phyloP scores from a whole-genome alignment of 2,888 invertebrate species.

The Tuta absoluta region DNA sequence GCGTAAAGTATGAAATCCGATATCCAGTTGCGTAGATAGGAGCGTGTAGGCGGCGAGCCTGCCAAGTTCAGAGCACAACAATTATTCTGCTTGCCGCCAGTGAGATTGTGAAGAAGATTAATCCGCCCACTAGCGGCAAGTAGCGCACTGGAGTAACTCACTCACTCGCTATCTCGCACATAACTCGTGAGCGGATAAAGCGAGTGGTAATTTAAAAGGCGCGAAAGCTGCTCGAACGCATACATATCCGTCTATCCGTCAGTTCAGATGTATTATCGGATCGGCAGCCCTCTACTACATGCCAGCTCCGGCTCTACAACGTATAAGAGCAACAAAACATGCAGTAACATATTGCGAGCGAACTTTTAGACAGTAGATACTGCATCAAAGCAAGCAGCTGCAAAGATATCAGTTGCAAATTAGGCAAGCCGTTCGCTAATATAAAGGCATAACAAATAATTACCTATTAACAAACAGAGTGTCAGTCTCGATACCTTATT shows the following conservation, averaged over 20 bases:
- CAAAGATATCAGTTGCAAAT: constrained; percentile 2
- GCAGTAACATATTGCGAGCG: not conserved
- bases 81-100: constrained; percentile 24
- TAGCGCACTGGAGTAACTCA: constrained; percentile 23
- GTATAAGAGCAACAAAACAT: constrained; percentile 1
- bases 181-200: constrained; percentile 29
- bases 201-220: constrained; percentile 30
- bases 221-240: constrained; percentile 18
- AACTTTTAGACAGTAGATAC: not conserved
- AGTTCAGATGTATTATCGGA: constrained; percentile 29
- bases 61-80: constrained; percentile 17
- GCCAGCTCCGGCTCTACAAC: constrained; percentile 2
- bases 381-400: constrained; percentile 14
- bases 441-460: constrained; percentile 10
- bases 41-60: constrained; percentile 14
- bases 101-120: constrained; percentile 30
- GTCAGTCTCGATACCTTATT: constrained; percentile 21
- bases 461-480: constrained; percentile 20
- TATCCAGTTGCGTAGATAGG: constrained; percentile 11
- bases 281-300: constrained; percentile 22
- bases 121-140: constrained; percentile 25
- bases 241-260: constrained; percentile 30
- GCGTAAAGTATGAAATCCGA: constrained; percentile 23
- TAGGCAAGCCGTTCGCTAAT: constrained; percentile 15
- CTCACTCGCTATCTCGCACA: constrained; percentile 27